phyloP scores from a whole-genome alignment of 2,113 vertebrate species.

The pig (Sus scrofa) region T2T-Sscrofa CM000820.6:28838501-28839000 shows the following conservation, averaged over 20 bases:
- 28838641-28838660: background rate
- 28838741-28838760: background rate
- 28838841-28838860: background rate
- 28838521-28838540: background rate
- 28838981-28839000: background rate
- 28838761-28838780: background rate
- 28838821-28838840: background rate
- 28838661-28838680: background rate
- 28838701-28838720: background rate
- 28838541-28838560: background rate
- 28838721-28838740: background rate
- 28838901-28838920: background rate
- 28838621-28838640: background rate
- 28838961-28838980: background rate
- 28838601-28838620: background rate
- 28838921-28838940: background rate
- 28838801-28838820: constrained; percentile 24
- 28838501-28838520: background rate
- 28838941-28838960: no score
- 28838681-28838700: background rate
- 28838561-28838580: background rate
- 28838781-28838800: background rate
- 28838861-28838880: background rate
- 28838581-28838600: background rate
- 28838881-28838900: background rate